Evolutionary conservation across 2,888 invertebrate genomes (phyloP).

Genomic region (Xestobium rufovillosum): DNA sequence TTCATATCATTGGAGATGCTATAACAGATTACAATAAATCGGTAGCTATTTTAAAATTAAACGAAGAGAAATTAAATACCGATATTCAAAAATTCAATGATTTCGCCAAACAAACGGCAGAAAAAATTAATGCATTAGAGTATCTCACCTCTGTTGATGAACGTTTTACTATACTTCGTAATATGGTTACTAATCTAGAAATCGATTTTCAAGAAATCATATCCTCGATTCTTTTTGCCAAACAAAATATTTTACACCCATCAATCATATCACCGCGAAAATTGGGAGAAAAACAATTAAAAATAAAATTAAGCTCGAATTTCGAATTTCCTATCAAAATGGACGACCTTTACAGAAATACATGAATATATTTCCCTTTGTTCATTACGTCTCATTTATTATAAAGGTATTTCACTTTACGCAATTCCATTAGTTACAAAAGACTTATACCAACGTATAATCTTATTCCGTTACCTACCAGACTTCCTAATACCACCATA

Average conservation of each 20-base stretch:
- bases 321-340: conserved; percentile 17
- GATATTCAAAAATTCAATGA: conserved; percentile 19
- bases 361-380: conserved; percentile 18
- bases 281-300: conserved; percentile 7
- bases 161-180: no score
- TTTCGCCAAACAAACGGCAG: no score
- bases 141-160: no score
- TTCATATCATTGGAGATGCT: conserved; percentile 24
- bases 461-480: conserved; percentile 11
- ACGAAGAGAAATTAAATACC: conserved; percentile 20
- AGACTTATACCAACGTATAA: conserved; percentile 10
- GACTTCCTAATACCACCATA: conserved; percentile 6
- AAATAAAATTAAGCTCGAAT: conserved; percentile 7
- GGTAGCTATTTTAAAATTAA: conserved; percentile 15
- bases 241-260: conserved; percentile 22
- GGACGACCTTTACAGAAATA: conserved; percentile 9
- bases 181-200: conserved; percentile 17
- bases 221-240: conserved; percentile 20
- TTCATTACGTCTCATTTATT: conserved; percentile 15
- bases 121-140: no score
- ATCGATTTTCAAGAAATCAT: conserved; percentile 18
- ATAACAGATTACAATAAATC: conserved; percentile 24
- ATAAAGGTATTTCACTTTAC: conserved; percentile 16
- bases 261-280: conserved; percentile 18
- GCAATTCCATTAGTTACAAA: conserved; percentile 12